Conservation (phyloP, 2,113 vertebrate species). For the Pheucticus melanocephalus region DNA sequence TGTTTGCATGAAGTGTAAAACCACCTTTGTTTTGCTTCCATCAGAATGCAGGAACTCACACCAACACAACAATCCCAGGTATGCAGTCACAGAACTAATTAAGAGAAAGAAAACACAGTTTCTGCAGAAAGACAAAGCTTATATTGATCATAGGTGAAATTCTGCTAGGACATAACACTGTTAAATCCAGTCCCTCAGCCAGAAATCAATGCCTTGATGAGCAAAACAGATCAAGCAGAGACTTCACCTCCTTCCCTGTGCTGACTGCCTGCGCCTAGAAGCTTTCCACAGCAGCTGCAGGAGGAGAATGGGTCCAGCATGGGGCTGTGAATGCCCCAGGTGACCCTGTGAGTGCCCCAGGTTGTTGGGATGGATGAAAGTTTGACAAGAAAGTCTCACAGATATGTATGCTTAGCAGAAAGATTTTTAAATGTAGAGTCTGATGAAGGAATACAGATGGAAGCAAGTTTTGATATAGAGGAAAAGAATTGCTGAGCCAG, state of each 20-base stretch:
- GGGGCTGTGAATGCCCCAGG: too few relatives aligned
- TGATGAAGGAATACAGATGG: too few relatives aligned
- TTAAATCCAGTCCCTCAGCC: background rate
- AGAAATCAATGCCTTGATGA: background rate
- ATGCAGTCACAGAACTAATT: background rate
- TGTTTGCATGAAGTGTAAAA: background rate
- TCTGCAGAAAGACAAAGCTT: background rate
- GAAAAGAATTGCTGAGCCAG: too few relatives aligned
- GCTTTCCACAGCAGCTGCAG: background rate
- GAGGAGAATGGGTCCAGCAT: accelerated
- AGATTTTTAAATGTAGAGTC: too few relatives aligned
- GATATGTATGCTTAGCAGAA: too few relatives aligned
- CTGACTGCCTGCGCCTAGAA: background rate
- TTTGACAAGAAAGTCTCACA: too few relatives aligned
- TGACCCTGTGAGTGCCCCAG: background rate
- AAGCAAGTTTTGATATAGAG: too few relatives aligned
- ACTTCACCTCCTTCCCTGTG: background rate
- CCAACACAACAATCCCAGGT: background rate
- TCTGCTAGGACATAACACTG: background rate
- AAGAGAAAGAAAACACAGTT: background rate
- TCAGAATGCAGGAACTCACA: background rate
- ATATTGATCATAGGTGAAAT: background rate
- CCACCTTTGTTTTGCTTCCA: background rate
- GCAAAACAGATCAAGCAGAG: background rate
- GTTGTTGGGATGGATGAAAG: too few relatives aligned